Evolutionary conservation across 2,888 invertebrate species (phyloP).

Genomic region (Andrena bicolor): DNA sequence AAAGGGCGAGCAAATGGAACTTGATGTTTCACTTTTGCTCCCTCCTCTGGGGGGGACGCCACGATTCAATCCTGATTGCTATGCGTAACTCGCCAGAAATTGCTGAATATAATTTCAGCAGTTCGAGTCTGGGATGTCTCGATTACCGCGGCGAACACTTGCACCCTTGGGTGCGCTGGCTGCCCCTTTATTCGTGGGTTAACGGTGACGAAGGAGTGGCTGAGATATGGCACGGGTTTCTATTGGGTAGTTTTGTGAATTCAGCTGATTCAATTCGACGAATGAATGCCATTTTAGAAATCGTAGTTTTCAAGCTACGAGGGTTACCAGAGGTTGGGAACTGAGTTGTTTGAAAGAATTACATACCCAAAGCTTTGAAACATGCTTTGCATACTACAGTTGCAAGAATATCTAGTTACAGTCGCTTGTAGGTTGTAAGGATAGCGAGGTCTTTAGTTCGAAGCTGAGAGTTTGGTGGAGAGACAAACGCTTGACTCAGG

Average conservation of each 20-base stretch:
- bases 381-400: not conserved
- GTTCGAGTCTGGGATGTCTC: too few species aligned
- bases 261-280: not conserved
- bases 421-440: not conserved
- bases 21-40: constrained; percentile 17
- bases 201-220: too few species aligned
- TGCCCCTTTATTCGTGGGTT: too few species aligned
- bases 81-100: not conserved
- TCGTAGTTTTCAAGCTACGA: not conserved
- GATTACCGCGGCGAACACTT: too few species aligned
- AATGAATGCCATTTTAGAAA: not conserved
- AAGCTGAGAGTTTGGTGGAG: not conserved
- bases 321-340: too few species aligned
- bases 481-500: not conserved
- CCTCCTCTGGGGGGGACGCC: not conserved
- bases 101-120: not conserved
- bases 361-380: not conserved
- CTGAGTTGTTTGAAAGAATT: too few species aligned
- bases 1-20: not conserved
- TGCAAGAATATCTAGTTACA: not conserved
- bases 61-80: constrained; percentile 14
- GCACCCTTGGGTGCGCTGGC: too few species aligned
- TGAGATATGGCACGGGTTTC: too few species aligned
- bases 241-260: not conserved
- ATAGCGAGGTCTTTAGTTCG: not conserved